These are phyloP conservation scores for Trichonephila inaurata DNA, from an alignment of 1,140 invertebrate genomes.

Conservation along the genomic window DNA sequence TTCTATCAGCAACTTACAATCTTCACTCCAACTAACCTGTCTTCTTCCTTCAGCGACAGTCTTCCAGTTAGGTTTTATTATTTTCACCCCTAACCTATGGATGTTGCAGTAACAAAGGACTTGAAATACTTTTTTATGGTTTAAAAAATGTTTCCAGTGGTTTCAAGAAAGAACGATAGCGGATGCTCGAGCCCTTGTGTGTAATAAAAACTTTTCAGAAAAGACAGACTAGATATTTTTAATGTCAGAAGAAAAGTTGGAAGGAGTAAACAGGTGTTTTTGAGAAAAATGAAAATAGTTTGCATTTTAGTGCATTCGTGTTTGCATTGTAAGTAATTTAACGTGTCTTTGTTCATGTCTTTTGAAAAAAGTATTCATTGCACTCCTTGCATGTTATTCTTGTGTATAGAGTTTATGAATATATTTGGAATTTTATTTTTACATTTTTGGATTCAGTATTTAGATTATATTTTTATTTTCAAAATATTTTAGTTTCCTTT, in stretches of 20 bases:
- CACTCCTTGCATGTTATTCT: slow-evolving; percentile 4
- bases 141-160: slow-evolving; percentile 58
- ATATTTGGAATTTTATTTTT: not conserved
- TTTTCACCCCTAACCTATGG: not conserved
- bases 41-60: slow-evolving; percentile 68
- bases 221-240: slow-evolving; percentile 12
- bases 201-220: not conserved
- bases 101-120: not conserved
- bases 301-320: not conserved
- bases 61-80: slow-evolving; percentile 28
- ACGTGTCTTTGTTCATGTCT: not conserved
- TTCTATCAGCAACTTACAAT: slow-evolving; percentile 30
- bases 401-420: not conserved
- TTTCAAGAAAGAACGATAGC: not conserved
- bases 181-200: not conserved
- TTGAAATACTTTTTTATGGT: slow-evolving; percentile 43
- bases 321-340: not conserved
- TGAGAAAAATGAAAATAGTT: not conserved
- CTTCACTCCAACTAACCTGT: slow-evolving; percentile 67
- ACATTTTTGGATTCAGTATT: not conserved
- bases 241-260: not conserved
- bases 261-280: slow-evolving; percentile 1
- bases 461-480: not conserved
- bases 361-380: not conserved
- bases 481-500: not conserved